A percentile compares a stretch with the other conserved stretches of the same genome.
Evolutionary conservation across 2,113 vertebrate species (phyloP).

Genomic region (Empidonax traillii): DNA sequence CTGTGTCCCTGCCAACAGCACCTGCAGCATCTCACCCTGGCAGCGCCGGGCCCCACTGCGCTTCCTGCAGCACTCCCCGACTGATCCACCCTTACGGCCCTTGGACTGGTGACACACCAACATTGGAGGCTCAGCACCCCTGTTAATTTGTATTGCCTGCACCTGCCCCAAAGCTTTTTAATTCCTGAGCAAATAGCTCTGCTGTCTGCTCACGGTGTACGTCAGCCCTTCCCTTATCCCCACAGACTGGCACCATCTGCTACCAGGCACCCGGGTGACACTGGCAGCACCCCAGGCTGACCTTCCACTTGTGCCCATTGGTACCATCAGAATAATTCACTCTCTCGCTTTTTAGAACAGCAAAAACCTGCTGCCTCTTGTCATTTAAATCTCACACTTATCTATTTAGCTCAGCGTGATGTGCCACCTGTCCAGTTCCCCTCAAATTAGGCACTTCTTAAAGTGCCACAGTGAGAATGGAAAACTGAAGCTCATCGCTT

Average conservation of each 20-base stretch:
- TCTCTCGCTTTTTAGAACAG: neutral
- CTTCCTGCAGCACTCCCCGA: neutral
- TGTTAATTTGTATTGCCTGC: neutral
- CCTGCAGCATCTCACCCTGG: neutral
- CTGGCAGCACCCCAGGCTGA: neutral
- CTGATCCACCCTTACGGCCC: neutral
- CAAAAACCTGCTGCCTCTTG: constrained; percentile 22
- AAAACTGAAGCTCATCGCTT: neutral
- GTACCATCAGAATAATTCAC: neutral
- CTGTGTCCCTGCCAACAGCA: neutral
- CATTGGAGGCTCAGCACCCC: neutral
- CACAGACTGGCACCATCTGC: neutral
- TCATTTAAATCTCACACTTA: constrained; percentile 28
- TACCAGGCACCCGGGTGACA: neutral
- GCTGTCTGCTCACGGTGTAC: fast-evolving
- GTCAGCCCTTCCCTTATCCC: neutral
- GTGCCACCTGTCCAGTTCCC: constrained; percentile 11
- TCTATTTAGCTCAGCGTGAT: constrained; percentile 1
- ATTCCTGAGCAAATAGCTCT: neutral
- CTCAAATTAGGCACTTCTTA: neutral
- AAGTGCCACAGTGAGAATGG: neutral
- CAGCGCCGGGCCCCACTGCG: neutral
- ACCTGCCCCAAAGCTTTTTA: neutral
- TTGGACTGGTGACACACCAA: neutral
- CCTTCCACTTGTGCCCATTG: neutral